phyloP scores from a whole-genome alignment of 2,113 vertebrate species.

The Pelobates fuscus region DNA sequence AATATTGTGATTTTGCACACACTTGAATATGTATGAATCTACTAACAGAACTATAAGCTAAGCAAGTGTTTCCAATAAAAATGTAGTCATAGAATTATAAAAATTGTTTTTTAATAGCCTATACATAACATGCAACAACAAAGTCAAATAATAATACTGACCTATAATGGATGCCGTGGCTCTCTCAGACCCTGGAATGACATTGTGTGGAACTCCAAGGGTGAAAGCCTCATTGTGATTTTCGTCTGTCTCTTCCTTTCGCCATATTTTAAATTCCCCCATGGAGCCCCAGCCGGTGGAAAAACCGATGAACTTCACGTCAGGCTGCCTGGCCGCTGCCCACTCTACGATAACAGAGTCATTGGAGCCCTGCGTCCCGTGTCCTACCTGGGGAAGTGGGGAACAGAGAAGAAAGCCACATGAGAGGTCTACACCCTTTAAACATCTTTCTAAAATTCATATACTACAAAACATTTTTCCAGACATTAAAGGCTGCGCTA shows the following conservation, averaged over 20 bases:
- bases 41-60: too few species aligned
- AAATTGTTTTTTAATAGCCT: too few species aligned
- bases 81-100: too few species aligned
- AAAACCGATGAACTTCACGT: conserved; percentile 88
- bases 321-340: conserved; percentile 69
- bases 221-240: conserved; percentile 95
- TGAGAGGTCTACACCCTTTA: background rate
- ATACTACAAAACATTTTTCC: too few species aligned
- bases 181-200: conserved; percentile 87
- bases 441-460: background rate
- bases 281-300: conserved; percentile 93
- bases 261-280: conserved; percentile 94
- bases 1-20: too few species aligned
- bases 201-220: conserved; percentile 85
- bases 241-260: conserved; percentile 88
- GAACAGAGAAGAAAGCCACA: conserved; percentile 31
- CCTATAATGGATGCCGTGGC: conserved; percentile 89
- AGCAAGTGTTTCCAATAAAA: too few species aligned
- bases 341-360: conserved; percentile 84
- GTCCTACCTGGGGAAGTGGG: conserved; percentile 76
- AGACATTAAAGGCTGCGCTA: background rate
- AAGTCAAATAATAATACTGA: conserved; percentile 51
- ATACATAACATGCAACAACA: too few species aligned
- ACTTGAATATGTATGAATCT: too few species aligned
- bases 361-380: conserved; percentile 78